These are phyloP conservation scores for Propithecus deckenii DNA, from an alignment of 2,797 vertebrate genomes.

Conservation along the genomic window DNA sequence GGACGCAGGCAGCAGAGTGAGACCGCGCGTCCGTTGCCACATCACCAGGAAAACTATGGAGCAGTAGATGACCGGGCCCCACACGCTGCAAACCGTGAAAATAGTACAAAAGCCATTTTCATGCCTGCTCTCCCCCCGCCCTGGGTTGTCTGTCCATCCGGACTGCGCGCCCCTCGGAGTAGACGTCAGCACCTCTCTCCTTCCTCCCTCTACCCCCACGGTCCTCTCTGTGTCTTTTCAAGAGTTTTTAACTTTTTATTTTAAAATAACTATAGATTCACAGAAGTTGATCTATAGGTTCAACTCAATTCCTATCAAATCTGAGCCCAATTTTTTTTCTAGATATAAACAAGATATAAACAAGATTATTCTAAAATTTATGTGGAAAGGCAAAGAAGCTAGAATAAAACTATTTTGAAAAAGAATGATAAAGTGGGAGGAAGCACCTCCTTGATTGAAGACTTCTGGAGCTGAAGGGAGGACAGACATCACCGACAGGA, in stretches of 20 bases:
- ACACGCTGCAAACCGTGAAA: background rate
- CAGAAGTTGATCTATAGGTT: background rate
- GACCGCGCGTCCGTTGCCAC: background rate
- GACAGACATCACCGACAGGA: background rate
- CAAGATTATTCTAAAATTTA: background rate
- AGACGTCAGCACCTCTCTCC: fast-evolving
- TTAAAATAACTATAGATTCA: background rate
- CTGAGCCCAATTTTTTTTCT: background rate
- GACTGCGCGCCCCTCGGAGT: fast-evolving
- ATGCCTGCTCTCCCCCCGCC: no score
- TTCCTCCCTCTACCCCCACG: background rate
- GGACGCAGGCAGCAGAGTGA: background rate
- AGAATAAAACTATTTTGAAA: background rate
- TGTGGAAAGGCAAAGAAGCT: background rate
- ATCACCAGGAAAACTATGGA: background rate
- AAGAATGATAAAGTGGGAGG: background rate
- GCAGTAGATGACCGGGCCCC: background rate
- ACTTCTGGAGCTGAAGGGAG: background rate
- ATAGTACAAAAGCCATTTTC: background rate
- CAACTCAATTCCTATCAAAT: background rate
- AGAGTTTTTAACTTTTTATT: background rate
- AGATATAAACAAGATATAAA: background rate
- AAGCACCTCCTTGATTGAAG: background rate
- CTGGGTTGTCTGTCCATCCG: background rate
- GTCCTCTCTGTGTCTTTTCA: background rate